Base-by-base conservation (phyloP, 2,888 invertebrate species). In the Cheilosia variabilis region DNA sequence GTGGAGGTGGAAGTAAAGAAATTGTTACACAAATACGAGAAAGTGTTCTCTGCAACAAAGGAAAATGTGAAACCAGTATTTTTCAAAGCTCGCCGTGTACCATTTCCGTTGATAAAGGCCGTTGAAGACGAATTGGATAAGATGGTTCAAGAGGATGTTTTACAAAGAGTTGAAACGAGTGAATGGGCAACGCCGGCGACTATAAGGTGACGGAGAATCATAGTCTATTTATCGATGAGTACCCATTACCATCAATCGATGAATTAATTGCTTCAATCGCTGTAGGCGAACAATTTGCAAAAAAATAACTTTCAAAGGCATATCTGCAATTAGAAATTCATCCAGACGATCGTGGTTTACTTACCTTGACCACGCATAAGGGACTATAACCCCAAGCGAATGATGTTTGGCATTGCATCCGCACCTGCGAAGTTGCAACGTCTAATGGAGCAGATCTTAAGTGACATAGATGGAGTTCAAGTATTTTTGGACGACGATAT, bases 301-400 rank as follows among this genome's bases (percentile, higher is more conserved):
- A n/a, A n/a, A n/a, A n/a, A n/a, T n/a, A n/a, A n/a, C n/a, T n/a
- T 88, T 58, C 65, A 5, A 87, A 88, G 71, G 90, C 90, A 10
- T 91, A 90, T 68, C 86, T 90, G 77, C 90, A 91, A 76, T 57
- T 90, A 31, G 88, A 89, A 86, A 81, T 90, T 22, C 87, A 88
- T 41, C 88, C 87, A 6, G 88, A 89, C 52, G 87, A 88, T 78
- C 78, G 87, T 66, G 71, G 89, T 24, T 88, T 88, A 15, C 55
- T 90, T 27, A 90, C 89, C 1, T 87, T 91, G 52, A 90, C 72
- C 77, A 91, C 90, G 3, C 89, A 88, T 60, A 89, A 89, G 63
- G 90, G 90, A 3, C 76, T 90, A 87, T 79, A 69, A 82, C 60
- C 87, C 87, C 71, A 90, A 87, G 13, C 68, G 90, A 22, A 72